Percentiles rank a stretch among this genome's conserved stretches.
phyloP scores from a whole-genome alignment of 2,797 vertebrate species.

The Buphagus erythrorhynchus region DNA sequence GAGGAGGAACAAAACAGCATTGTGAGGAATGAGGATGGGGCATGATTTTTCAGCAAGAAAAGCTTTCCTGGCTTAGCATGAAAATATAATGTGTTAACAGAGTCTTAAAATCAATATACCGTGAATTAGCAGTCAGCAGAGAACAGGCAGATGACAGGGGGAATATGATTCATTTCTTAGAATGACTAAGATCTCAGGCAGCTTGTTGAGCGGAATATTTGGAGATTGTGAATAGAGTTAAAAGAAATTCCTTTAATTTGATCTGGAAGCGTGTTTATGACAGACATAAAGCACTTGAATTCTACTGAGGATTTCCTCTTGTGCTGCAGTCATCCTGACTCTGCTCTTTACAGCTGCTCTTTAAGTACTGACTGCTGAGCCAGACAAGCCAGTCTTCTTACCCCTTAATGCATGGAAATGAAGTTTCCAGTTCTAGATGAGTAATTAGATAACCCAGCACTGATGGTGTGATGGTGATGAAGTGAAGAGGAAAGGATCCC shows the following conservation, averaged over 20 bases:
- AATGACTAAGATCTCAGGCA: constrained; percentile 61
- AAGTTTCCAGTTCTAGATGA: constrained; percentile 19
- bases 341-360: constrained; percentile 41
- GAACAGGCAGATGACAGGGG: constrained; percentile 51
- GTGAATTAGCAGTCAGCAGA: constrained; percentile 74
- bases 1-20: not conserved
- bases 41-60: constrained; percentile 59
- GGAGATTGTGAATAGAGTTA: constrained; percentile 16
- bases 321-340: not conserved
- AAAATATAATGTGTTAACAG: constrained; percentile 64
- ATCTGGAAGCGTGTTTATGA: constrained; percentile 58
- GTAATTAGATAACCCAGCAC: constrained; percentile 62
- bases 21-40: not conserved
- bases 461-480: not conserved
- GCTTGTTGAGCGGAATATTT: constrained; percentile 43
- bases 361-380: constrained; percentile 23
- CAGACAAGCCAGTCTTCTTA: constrained; percentile 21
- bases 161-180: constrained; percentile 71
- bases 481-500: constrained; percentile 44
- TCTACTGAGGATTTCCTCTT: constrained; percentile 53
- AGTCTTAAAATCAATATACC: constrained; percentile 71
- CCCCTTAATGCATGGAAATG: constrained; percentile 37
- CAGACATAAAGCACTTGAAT: constrained; percentile 53
- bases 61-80: constrained; percentile 52
- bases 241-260: constrained; percentile 68